Percentiles rank a stretch among this genome's conserved stretches.
Conservation (phyloP, 2,113 vertebrate genomes). For the Ceyx cyanopectus region DNA sequence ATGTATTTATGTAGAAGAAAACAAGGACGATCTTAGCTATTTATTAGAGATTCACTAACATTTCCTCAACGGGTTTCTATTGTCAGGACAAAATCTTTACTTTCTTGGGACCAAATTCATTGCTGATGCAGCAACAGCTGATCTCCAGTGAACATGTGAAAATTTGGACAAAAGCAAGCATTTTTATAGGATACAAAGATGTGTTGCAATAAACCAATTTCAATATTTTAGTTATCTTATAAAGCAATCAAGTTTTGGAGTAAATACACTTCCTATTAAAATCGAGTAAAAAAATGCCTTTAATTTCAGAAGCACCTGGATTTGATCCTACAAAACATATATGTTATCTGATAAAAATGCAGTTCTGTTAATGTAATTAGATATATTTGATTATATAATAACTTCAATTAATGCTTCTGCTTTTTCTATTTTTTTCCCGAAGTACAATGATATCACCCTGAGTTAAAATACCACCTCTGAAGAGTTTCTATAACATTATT, state of each 20-base stretch:
- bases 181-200: neutral
- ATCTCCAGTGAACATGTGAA: neutral
- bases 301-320: neutral
- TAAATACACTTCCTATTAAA: neutral
- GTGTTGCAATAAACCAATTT: neutral
- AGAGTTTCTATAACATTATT: neutral
- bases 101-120: neutral
- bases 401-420: neutral
- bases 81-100: neutral
- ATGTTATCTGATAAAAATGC: neutral
- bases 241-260: neutral
- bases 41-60: neutral
- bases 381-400: neutral
- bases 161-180: neutral
- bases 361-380: neutral
- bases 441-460: neutral
- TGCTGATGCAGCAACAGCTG: neutral
- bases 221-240: neutral
- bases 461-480: neutral
- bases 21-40: neutral
- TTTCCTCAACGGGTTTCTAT: neutral
- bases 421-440: neutral
- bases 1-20: neutral
- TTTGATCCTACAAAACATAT: neutral
- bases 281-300: neutral